Base-by-base conservation (phyloP, 1,140 invertebrate genomes). In the Brachionus angularis region DNA sequence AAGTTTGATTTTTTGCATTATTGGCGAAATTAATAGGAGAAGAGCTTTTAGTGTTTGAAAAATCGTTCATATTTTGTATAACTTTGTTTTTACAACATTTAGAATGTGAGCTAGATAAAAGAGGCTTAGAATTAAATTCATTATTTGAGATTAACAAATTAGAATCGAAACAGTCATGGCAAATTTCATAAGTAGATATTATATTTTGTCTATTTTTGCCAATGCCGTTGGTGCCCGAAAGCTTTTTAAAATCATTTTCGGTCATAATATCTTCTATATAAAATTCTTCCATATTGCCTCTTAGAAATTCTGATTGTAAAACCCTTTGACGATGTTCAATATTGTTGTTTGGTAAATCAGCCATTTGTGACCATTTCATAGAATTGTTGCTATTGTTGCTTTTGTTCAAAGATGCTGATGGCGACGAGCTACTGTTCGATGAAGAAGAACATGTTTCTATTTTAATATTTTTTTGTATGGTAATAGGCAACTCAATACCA, bases 361-460 rank as follows among this genome's bases (percentile, higher is more conserved):
- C n/a, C n/a, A n/a, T n/a, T n/a, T 42, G 39, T 12, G 42, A 23
- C 42, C 42, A 67, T 67, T 50, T 46, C 23, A 47, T 36, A 5
- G 62, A 67, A 31, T 67, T 67, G 14, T 47, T 67, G 42, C 62
- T 67, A 36, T 67, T 67, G n/a, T 31, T 50, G 21, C 62, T 67
- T 50, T 67, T 67, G 42, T 67, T 67, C 14, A 67, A 27, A 2
- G 62, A 67, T 2, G 42, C 31, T 29, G 62, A 67, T 5, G 62
- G 62, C 7, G 62, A 50, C 14, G 62, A 67, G 27, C 62, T 47
- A 31, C 62, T 67, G 8, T 67, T 50, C 18, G 62, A 47, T 27
- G 62, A 67, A 21, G 62, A 67, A 5, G 62, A 46, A 31, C 42
- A 47, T 23, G 62, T 21, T 27, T 67, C 62, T 29, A 67, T 50